phyloP scores from a whole-genome alignment of 2,113 vertebrate genomes.

The Leucoraja erinaceus region DNA sequence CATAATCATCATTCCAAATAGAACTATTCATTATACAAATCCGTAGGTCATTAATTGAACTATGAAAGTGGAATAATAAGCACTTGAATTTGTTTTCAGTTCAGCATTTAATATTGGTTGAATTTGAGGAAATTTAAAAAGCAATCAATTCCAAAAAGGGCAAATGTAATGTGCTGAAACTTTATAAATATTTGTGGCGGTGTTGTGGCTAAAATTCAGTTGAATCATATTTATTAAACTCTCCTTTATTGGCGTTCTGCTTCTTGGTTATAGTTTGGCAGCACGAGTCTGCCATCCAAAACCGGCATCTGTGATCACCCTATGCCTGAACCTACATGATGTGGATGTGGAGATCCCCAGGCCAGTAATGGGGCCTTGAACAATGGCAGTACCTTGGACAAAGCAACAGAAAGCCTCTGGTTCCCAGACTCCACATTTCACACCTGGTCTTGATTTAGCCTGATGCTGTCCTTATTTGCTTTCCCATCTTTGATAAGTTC shows the following conservation, averaged over 20 bases:
- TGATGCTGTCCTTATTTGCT: background rate
- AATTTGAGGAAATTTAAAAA: background rate
- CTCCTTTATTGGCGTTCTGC: background rate
- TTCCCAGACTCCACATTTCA: background rate
- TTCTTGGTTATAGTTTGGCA: background rate
- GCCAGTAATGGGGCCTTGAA: too few species aligned
- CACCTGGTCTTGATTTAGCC: background rate
- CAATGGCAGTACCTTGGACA: too few species aligned
- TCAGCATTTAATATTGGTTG: background rate
- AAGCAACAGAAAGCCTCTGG: background rate
- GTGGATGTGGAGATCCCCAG: too few species aligned
- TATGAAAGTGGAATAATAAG: conserved; percentile 3
- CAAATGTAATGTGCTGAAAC: background rate
- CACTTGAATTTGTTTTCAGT: background rate
- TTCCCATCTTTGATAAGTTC: background rate
- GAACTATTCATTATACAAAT: conserved; percentile 26
- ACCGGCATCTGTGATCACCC: too few species aligned
- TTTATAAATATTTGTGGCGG: background rate
- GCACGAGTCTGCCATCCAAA: too few species aligned
- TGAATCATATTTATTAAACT: background rate
- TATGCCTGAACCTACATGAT: too few species aligned
- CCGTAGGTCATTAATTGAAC: conserved; percentile 31
- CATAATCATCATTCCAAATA: conserved; percentile 33
- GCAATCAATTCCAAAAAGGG: background rate
- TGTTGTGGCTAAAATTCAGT: background rate